Conservation (phyloP, 2,888 invertebrate genomes). For the Venusia cambrica region DNA sequence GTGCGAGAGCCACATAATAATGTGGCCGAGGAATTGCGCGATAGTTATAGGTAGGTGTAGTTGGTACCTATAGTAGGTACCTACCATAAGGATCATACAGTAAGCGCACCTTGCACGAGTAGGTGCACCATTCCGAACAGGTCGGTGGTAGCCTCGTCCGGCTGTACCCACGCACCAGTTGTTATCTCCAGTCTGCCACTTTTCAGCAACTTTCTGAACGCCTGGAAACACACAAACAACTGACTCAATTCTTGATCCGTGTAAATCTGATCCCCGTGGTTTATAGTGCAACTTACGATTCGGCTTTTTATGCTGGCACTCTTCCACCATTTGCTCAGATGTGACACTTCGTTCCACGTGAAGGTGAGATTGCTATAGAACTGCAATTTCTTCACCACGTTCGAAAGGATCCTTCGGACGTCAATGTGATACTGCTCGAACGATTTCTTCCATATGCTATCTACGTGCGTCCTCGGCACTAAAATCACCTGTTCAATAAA, state of each 20-base stretch:
- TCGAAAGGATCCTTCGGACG: constrained; percentile 56
- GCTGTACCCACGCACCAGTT: constrained; percentile 97
- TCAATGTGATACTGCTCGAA: constrained; percentile 58
- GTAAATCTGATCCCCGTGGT: no score
- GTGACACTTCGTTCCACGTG: constrained; percentile 69
- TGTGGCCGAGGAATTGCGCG: background rate
- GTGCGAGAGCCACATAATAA: no score
- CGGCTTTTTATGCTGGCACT: constrained; percentile 51
- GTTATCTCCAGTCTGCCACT: constrained; percentile 93
- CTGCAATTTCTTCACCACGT: constrained; percentile 64
- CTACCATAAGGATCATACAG: no score
- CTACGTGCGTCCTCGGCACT: constrained; percentile 58
- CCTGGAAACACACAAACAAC: no score
- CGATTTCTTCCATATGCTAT: constrained; percentile 57
- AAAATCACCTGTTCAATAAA: constrained; percentile 70
- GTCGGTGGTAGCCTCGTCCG: constrained; percentile 94
- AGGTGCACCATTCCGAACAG: constrained; percentile 94
- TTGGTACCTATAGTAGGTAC: no score
- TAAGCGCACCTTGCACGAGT: constrained; percentile 87
- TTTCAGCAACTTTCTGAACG: constrained; percentile 86
- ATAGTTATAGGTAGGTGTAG: background rate
- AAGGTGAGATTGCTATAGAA: constrained; percentile 64
- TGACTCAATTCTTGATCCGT: no score
- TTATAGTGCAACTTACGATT: constrained; percentile 42
- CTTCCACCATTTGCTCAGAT: constrained; percentile 68